Conservation (phyloP, 2,888 invertebrate species). For the Drosophila paramelanica region DNA sequence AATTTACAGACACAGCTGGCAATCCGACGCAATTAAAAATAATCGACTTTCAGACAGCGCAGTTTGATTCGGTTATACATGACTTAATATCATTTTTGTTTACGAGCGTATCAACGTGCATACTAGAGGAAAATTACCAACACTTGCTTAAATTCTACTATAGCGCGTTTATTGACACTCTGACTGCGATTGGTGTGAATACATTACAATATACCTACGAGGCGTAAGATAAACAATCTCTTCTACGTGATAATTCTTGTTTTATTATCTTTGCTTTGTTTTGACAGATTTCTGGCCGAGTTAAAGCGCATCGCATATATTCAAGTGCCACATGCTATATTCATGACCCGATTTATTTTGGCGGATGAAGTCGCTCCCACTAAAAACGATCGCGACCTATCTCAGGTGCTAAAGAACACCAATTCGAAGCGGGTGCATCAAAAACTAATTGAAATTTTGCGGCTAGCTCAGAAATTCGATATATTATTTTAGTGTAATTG, state of each 20-base stretch:
- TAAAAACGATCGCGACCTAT: slow-evolving; percentile 25
- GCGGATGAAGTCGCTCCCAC: slow-evolving; percentile 35
- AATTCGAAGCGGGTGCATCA: slow-evolving; percentile 50
- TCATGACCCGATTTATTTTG: slow-evolving; percentile 68
- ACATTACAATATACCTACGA: slow-evolving; percentile 29
- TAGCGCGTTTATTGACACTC: slow-evolving; percentile 33
- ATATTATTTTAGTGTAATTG: slow-evolving; percentile 49
- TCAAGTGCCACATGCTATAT: slow-evolving; percentile 68
- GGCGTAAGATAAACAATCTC: slow-evolving; percentile 32
- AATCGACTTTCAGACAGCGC: slow-evolving; percentile 65
- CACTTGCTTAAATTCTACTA: slow-evolving; percentile 47
- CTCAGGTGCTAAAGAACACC: slow-evolving; percentile 42
- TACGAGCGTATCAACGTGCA: slow-evolving; percentile 59
- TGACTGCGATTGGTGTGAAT: slow-evolving; percentile 37
- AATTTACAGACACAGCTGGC: slow-evolving; percentile 28
- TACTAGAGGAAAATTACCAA: slow-evolving; percentile 57
- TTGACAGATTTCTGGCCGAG: slow-evolving; percentile 50
- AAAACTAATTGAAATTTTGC: slow-evolving; percentile 55
- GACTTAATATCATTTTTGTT: slow-evolving; percentile 66
- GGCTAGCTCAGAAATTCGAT: slow-evolving; percentile 52
- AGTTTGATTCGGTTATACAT: slow-evolving; percentile 66
- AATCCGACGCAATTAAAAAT: slow-evolving; percentile 55
- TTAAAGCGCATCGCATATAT: slow-evolving; percentile 56
- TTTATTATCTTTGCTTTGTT: not conserved
- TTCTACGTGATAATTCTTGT: not conserved